phyloP scores from a whole-genome alignment of 1,140 invertebrate species.

The Conus ventricosus region DNA sequence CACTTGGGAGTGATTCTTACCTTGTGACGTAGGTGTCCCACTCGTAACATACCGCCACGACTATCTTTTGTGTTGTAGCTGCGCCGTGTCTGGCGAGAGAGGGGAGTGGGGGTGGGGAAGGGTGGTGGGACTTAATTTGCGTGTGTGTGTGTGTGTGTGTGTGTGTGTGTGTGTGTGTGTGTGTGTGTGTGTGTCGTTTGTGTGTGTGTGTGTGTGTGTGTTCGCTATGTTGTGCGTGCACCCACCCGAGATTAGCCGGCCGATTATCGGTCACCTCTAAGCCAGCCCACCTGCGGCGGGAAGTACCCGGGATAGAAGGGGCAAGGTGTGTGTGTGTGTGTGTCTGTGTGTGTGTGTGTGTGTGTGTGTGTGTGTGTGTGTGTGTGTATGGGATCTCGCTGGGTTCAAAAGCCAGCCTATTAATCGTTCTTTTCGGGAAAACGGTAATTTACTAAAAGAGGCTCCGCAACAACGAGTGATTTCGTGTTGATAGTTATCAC shows the following conservation, averaged over 20 bases:
- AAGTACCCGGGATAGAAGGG: background rate
- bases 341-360: background rate
- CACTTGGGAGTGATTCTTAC: background rate
- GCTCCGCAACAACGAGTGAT: background rate
- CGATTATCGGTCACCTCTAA: slow-evolving; percentile 1
- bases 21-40: background rate
- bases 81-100: no score
- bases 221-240: background rate
- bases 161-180: background rate
- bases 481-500: background rate
- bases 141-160: background rate
- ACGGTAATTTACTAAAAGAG: background rate
- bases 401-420: background rate
- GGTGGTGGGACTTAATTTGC: background rate
- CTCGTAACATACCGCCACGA: background rate
- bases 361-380: background rate
- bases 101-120: background rate
- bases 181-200: background rate
- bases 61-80: background rate
- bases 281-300: background rate
- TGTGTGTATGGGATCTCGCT: background rate
- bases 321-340: background rate
- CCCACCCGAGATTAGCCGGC: background rate
- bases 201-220: background rate
- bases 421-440: background rate